phyloP scores from a whole-genome alignment of 2,888 invertebrate species.

The Timandra comae region DNA sequence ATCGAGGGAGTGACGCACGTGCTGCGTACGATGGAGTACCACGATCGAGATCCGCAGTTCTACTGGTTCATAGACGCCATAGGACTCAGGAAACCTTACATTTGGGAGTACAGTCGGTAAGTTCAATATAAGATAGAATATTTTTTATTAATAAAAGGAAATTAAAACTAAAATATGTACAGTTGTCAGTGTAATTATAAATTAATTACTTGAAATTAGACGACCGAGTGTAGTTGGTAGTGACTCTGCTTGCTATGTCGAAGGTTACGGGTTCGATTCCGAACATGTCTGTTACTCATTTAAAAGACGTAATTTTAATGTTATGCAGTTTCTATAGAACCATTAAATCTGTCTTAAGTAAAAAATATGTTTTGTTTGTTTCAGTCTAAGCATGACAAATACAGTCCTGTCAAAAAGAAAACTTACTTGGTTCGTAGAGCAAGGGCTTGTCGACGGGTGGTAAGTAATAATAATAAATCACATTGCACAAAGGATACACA shows the following conservation, averaged over 20 bases:
- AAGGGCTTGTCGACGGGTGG: constrained; percentile 98
- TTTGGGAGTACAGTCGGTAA: constrained; percentile 93
- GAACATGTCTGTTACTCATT: too few relatives aligned
- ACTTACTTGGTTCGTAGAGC: constrained; percentile 97
- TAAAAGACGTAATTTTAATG: too few relatives aligned
- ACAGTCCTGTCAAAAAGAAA: constrained; percentile 98
- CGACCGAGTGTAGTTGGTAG: too few relatives aligned
- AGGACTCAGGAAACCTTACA: constrained; percentile 90
- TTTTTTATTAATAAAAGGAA: background rate
- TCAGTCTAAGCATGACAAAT: constrained; percentile 96
- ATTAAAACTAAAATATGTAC: background rate
- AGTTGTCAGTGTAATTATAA: background rate
- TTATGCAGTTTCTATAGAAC: too few relatives aligned
- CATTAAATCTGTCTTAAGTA: too few relatives aligned
- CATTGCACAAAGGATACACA: too few relatives aligned
- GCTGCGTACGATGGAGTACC: constrained; percentile 98
- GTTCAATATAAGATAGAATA: constrained; percentile 1
- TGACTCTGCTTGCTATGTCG: too few relatives aligned
- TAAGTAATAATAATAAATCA: too few relatives aligned
- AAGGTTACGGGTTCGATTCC: too few relatives aligned
- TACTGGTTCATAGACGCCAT: constrained; percentile 97
- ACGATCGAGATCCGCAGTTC: constrained; percentile 98
- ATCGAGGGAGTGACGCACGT: constrained; percentile 98
- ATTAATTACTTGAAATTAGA: too few relatives aligned
- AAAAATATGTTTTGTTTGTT: constrained; percentile 23